Percentiles rank a stretch among this genome's conserved stretches.
Evolutionary conservation across 2,113 vertebrate species (phyloP).

Genomic region (Plotosus lineatus): DNA sequence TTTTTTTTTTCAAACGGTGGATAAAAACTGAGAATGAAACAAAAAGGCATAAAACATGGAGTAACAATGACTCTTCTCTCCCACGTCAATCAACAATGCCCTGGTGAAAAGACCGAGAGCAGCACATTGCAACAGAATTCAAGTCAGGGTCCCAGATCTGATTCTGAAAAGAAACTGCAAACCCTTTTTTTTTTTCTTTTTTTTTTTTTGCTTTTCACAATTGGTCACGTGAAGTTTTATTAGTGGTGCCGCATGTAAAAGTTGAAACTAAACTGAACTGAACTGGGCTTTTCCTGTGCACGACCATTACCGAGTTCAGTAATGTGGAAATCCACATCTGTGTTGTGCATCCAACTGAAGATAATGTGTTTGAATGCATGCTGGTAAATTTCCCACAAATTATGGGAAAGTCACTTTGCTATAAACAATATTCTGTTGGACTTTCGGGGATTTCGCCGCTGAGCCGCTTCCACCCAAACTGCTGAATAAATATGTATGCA

Average conservation of each 20-base stretch:
- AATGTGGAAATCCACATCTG: background rate
- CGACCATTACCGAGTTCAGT: background rate
- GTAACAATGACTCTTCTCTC: background rate
- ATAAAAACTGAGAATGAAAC: background rate
- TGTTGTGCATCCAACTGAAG: background rate
- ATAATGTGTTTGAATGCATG: slow-evolving; percentile 6
- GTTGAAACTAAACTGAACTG: background rate
- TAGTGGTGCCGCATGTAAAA: background rate
- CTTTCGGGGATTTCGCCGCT: too few species aligned
- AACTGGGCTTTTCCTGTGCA: background rate
- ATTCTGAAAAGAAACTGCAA: background rate
- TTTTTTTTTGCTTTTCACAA: too few species aligned
- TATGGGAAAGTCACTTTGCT: background rate
- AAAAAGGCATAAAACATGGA: background rate
- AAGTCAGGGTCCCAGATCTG: background rate
- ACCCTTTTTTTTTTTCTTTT: background rate
- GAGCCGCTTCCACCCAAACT: background rate
- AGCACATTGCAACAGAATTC: background rate
- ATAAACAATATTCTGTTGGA: background rate
- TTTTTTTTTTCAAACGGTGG: background rate
- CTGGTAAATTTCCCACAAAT: slow-evolving; percentile 11
- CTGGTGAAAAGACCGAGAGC: background rate
- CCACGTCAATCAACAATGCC: background rate
- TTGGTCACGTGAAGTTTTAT: background rate
- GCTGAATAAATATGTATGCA: background rate